Percentiles rank a stretch among this genome's conserved stretches.
Evolutionary conservation across 2,797 vertebrate species (phyloP).

Genomic region (Tapera naevia): DNA sequence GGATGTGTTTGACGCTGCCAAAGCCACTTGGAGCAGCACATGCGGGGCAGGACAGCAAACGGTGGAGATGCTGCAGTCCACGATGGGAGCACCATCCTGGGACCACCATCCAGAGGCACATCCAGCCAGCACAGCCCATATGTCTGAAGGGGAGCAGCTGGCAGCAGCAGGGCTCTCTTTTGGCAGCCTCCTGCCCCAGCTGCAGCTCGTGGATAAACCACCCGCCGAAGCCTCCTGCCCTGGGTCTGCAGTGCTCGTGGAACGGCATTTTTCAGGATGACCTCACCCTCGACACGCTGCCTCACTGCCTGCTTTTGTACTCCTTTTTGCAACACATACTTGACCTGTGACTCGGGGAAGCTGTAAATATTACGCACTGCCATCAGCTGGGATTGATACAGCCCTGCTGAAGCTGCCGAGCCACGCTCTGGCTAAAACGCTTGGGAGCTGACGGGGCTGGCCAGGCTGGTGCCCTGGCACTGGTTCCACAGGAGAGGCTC

Average conservation of each 20-base stretch:
- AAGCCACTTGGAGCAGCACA: background rate
- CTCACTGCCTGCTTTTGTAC: background rate
- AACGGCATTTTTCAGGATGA: background rate
- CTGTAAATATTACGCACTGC: background rate
- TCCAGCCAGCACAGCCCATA: fast-evolving
- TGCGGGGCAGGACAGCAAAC: fast-evolving
- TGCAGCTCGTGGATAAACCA: background rate
- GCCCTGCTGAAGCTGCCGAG: background rate
- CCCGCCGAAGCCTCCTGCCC: background rate
- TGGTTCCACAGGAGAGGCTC: background rate
- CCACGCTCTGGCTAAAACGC: background rate
- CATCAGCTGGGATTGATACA: background rate
- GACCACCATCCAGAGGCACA: background rate
- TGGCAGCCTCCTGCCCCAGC: background rate
- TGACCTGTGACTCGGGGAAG: background rate
- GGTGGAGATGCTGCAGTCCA: background rate
- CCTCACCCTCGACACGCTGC: background rate
- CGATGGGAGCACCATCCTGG: fast-evolving
- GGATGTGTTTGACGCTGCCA: background rate
- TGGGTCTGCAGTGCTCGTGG: fast-evolving
- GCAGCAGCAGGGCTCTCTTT: background rate
- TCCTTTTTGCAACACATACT: background rate
- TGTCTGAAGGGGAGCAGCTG: background rate
- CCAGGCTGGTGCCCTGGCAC: background rate
- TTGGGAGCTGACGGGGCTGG: fast-evolving